Evolutionary conservation across 2,888 invertebrate species (phyloP).

Genomic region (Drosophila tanythrix): DNA sequence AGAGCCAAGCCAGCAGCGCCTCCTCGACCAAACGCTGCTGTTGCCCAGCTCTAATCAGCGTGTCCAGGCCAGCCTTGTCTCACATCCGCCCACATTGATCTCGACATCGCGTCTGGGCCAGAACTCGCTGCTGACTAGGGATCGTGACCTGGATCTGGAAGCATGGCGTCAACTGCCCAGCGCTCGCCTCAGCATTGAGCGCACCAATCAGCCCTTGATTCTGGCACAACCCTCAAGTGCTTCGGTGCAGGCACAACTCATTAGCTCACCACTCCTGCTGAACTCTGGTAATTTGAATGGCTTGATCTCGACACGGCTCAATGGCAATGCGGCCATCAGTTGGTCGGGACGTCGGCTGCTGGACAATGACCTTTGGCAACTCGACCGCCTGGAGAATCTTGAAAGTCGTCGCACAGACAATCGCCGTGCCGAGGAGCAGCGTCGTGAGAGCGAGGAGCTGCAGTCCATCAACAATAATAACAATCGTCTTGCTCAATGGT

Average conservation of each 20-base stretch:
- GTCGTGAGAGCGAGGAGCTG: conserved; percentile 46
- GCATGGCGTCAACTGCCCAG: conserved; percentile 67
- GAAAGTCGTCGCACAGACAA: conserved; percentile 30
- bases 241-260: conserved; percentile 82
- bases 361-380: conserved; percentile 66
- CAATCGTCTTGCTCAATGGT: conserved; percentile 61
- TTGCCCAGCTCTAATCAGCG: conserved; percentile 75
- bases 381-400: conserved; percentile 63
- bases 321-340: conserved; percentile 61
- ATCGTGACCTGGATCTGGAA: conserved; percentile 74
- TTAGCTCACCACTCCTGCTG: conserved; percentile 80
- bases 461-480: conserved; percentile 44
- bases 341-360: conserved; percentile 58
- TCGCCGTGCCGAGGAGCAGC: conserved; percentile 28
- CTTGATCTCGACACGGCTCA: conserved; percentile 61
- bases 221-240: conserved; percentile 82
- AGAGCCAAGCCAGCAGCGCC: conserved; percentile 76
- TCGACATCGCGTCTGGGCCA: conserved; percentile 61
- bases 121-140: conserved; percentile 67
- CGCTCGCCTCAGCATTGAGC: conserved; percentile 75
- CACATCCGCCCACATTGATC: conserved; percentile 82
- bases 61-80: conserved; percentile 82
- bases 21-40: conserved; percentile 79
- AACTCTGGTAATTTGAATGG: conserved; percentile 67
- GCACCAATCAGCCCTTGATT: conserved; percentile 73